Base-by-base conservation (phyloP, 2,113 vertebrate genomes). In the Sebastes fasciatus region DNA sequence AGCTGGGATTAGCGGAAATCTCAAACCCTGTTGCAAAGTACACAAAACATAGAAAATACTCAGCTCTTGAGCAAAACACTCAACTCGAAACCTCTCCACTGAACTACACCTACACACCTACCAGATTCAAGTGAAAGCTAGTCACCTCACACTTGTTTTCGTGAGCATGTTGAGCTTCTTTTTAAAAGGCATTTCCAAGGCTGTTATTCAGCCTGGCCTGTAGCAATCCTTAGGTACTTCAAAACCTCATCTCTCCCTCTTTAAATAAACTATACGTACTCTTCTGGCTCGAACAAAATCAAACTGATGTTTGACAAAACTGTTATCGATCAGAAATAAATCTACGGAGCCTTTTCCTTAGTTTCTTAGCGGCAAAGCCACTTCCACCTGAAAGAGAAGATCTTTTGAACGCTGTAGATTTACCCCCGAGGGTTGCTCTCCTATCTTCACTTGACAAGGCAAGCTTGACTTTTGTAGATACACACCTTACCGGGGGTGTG, bases 361-460 rank as follows among this genome's bases (percentile, higher is more conserved):
- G 7, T 74, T 52, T 52, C 4, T 71, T 19, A 19, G 4, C 12
- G 52, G 23, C 8, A 51, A 45, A 58, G 23, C 5, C 19, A 7
- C 17, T 9, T 65, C 34, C n/a, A 57, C 42, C 54, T 52, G 21
- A 54, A n/a, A 77, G 21, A 46, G 3, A 14, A 42, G 0, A 19
- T 23, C 6, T 16, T 77, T 54, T 82, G 54, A 26, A 62, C 11
- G 69, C 8, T 26, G 10, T 21, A 54, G 42, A 68, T 46, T 62
- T 61, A 61, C 5, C 70, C 46, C 67, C n/a, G 45, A 63, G 55
- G 62, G 21, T 26, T 26, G 1, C 10, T 57, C 12, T 60, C 48
- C 42, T 4, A 54, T 4, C 48, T 34, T 79, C 57, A 69, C 69
- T 48, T 84, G 80, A 79, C 69, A 45, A 51, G 60, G 5, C 72